These are phyloP conservation scores for Cephalotes varians DNA, from an alignment of 2,888 invertebrate genomes.

Conservation along the genomic window DNA sequence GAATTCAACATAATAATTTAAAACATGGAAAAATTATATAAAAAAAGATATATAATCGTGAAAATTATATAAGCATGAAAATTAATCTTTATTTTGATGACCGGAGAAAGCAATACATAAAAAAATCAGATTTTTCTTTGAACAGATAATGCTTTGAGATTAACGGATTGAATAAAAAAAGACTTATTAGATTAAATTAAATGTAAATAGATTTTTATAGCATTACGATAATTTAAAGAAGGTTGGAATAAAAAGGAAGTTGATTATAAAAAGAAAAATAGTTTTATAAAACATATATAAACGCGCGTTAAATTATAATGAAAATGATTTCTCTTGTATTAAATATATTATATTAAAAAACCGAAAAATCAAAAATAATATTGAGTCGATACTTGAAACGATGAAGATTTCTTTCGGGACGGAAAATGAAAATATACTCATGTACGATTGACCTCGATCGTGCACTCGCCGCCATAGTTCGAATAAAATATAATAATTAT, in stretches of 20 bases:
- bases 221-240: not conserved
- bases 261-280: not conserved
- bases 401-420: not conserved
- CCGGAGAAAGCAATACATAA: not conserved
- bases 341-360: no score
- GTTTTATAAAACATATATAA: not conserved
- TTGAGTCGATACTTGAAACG: not conserved
- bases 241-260: not conserved
- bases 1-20: not conserved
- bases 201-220: not conserved
- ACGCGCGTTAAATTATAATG: not conserved
- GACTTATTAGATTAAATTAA: not conserved
- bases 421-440: not conserved
- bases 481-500: not conserved
- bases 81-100: not conserved
- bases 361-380: not conserved
- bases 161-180: not conserved
- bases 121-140: not conserved
- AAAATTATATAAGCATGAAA: not conserved
- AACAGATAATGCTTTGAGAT: not conserved
- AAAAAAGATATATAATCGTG: no score
- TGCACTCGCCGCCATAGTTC: not conserved
- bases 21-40: not conserved
- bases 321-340: not conserved
- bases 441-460: not conserved